These are phyloP conservation scores for Mastomys coucha DNA, from an alignment of 2,113 vertebrate genomes.

Conservation along the genomic window DNA sequence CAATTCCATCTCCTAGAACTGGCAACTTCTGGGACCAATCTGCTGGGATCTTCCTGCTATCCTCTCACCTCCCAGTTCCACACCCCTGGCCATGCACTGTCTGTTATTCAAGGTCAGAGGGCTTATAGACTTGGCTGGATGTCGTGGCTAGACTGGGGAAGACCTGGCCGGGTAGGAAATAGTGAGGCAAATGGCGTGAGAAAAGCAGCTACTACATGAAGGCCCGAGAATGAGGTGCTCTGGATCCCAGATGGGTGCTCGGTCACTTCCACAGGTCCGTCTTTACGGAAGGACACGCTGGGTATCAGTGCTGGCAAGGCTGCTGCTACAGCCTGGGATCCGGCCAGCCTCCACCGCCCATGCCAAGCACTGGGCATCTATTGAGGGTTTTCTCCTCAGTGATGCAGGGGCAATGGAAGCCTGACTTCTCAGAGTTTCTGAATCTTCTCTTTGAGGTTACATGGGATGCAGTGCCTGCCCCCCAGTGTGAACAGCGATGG, in stretches of 20 bases:
- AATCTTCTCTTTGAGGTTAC: not conserved
- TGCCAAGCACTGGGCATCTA: not conserved
- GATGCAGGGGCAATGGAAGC: not conserved
- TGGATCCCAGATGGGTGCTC: fast-evolving
- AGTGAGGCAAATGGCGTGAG: not conserved
- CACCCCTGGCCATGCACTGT: slow-evolving; percentile 85
- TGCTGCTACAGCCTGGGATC: fast-evolving
- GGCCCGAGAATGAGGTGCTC: fast-evolving
- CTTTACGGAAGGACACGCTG: not conserved
- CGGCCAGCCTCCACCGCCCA: not conserved
- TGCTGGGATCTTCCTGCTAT: slow-evolving; percentile 71
- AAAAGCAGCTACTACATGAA: not conserved
- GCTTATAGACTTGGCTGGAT: slow-evolving; percentile 56
- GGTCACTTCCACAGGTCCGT: not conserved
- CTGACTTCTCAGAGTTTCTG: not conserved
- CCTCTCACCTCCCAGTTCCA: slow-evolving; percentile 55
- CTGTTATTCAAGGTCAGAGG: slow-evolving; percentile 75
- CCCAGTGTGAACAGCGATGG: not conserved
- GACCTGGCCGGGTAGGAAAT: fast-evolving
- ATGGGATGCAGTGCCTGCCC: fast-evolving
- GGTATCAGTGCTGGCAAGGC: not conserved
- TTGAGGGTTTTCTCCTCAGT: not conserved
- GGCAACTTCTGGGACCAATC: not conserved
- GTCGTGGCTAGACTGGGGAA: not conserved
- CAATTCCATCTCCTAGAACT: not conserved